These are phyloP conservation scores for Seriola dumerili DNA, from an alignment of 2,113 vertebrate species.

Conservation along the genomic window DNA sequence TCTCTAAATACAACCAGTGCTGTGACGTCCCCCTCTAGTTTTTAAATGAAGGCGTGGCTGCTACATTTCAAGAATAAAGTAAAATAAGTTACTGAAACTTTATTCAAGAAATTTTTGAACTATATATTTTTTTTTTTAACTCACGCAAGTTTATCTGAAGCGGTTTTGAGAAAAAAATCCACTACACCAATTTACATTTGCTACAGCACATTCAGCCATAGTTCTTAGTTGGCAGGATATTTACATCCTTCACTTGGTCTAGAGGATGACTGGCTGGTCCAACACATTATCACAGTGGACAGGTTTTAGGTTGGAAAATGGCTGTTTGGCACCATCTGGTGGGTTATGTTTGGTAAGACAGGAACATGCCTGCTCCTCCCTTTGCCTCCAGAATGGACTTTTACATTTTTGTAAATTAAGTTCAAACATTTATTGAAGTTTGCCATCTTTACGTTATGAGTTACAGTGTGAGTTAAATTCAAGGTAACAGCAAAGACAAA, in stretches of 20 bases:
- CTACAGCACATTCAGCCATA: neutral
- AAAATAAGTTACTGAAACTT: no score
- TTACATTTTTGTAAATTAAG: neutral
- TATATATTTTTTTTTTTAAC: no score
- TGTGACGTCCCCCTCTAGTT: no score
- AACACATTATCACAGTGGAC: neutral
- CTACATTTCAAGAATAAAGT: no score
- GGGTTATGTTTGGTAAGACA: neutral
- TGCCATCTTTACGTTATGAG: neutral
- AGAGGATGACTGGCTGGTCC: neutral
- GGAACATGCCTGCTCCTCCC: neutral
- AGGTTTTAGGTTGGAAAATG: neutral
- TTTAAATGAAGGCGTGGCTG: no score
- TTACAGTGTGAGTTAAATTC: no score
- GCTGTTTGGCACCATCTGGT: constrained; percentile 45
- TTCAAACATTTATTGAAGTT: neutral
- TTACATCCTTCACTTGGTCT: neutral
- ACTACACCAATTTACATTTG: neutral
- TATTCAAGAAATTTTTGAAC: no score
- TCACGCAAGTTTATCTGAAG: no score
- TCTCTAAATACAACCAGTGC: neutral
- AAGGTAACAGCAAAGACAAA: neutral
- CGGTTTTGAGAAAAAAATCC: no score
- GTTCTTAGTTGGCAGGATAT: neutral
- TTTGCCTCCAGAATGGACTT: neutral